phyloP scores from a whole-genome alignment of 2,797 vertebrate genomes.

The Capromys pilorides region DNA sequence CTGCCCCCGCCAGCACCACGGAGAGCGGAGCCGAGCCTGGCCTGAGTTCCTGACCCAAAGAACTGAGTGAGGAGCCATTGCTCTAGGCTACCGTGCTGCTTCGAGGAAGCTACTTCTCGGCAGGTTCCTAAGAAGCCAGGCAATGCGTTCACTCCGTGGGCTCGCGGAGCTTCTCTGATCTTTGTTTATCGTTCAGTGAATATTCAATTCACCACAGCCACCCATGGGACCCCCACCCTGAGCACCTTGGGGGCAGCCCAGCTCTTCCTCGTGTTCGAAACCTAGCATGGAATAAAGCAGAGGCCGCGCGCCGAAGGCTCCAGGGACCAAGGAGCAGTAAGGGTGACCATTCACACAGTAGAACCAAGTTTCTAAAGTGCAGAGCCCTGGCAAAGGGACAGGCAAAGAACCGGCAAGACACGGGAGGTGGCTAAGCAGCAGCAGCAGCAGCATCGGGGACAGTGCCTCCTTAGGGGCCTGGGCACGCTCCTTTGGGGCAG shows the following conservation, averaged over 20 bases:
- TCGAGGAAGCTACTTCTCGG: neutral
- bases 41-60: neutral
- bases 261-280: neutral
- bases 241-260: no score
- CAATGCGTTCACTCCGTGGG: neutral
- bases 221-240: neutral
- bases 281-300: neutral
- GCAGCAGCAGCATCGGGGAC: no score
- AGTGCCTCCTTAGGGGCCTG: neutral
- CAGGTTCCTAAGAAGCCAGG: neutral
- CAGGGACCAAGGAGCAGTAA: neutral
- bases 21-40: neutral
- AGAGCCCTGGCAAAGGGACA: neutral
- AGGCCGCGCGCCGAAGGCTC: neutral
- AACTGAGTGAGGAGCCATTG: neutral
- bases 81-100: neutral
- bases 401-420: neutral
- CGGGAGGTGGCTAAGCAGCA: fast-evolving
- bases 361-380: neutral
- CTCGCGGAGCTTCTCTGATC: neutral
- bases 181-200: neutral
- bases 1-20: neutral
- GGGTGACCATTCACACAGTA: neutral
- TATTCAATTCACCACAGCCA: neutral
- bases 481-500: neutral